Conservation (phyloP, 2,113 vertebrate genomes). For the Apodemus speciosus region DNA sequence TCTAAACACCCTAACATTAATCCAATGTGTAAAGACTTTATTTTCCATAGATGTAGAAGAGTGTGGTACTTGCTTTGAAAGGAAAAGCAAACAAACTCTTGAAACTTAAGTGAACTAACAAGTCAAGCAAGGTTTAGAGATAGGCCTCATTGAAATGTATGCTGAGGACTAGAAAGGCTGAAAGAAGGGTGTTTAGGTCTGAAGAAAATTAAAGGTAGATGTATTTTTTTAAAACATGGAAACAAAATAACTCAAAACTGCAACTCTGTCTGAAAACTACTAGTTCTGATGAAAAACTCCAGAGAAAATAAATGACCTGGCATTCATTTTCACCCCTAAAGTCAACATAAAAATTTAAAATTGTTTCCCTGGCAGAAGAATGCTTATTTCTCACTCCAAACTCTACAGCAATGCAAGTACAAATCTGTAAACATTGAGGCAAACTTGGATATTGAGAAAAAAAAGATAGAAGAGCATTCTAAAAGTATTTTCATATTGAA, state of each 20-base stretch:
- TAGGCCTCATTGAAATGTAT: background rate
- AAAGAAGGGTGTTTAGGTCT: background rate
- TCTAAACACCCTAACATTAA: background rate
- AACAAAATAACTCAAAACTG: slow-evolving; percentile 35
- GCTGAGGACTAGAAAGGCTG: background rate
- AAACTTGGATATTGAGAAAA: background rate
- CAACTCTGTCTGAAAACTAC: slow-evolving; percentile 11
- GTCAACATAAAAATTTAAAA: slow-evolving; percentile 51
- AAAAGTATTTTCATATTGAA: slow-evolving; percentile 40
- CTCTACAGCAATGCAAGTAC: background rate
- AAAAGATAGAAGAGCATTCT: background rate
- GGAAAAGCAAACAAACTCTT: background rate
- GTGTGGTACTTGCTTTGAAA: background rate
- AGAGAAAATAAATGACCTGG: slow-evolving; percentile 53
- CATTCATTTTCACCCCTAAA: background rate
- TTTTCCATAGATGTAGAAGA: background rate
- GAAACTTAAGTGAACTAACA: background rate
- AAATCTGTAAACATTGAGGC: background rate
- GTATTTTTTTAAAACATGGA: background rate
- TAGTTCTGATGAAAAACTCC: slow-evolving; percentile 26
- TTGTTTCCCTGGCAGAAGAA: background rate
- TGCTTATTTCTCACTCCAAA: slow-evolving; percentile 2
- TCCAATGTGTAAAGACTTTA: background rate
- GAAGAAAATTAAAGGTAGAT: background rate
- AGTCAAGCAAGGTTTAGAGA: background rate